Base-by-base conservation (phyloP, 2,888 invertebrate species). In the Melieria picta region DNA sequence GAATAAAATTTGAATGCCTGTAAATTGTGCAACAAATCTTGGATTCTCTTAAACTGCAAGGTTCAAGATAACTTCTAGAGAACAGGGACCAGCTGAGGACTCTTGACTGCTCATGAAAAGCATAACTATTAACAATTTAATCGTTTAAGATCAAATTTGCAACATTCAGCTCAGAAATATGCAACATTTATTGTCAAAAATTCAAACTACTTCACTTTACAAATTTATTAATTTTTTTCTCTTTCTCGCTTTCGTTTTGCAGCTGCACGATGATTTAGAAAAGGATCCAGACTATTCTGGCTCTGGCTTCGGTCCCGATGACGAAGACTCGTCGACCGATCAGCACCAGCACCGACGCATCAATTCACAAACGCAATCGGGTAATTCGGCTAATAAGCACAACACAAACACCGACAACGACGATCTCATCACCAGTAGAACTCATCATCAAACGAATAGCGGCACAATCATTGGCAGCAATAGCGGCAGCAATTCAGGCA, bases 271-370 rank as follows among this genome's bases (percentile, higher is more conserved):
- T 80, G 87, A 87, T 86, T 79, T 87, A 90, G 84, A 90, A 71
- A 87, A 91, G 87, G 94, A 94, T 88, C 88, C 91, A 79, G 94
- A 94, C 89, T 93, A 93, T 83, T 94, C 94, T 83, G 95, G 95
- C 81, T 94, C 94, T 85, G 95, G 95, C 77, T 92, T 91, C 88
- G 94, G 94, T 77, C 92, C 93, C 76, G 93, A 93, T 89, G 94
- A 94, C 90, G 94, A 94, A 84, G 94, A 92, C 81, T 86, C 86
- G 75, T 80, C 83, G 72, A 84, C 84, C 74, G 82, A 82, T 73
- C 81, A 80, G 77, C 83, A 81, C 76, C 83, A 82, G 46, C 79
- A 80, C 68, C 69, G 79, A 71, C 82, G 82, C 64, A 78, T 79
- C 62, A 78, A 76, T 70, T 78, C 79, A 58, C 81, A 82, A 67